Percentiles rank a stretch among this genome's conserved stretches.
These are phyloP conservation scores for Ictidomys tridecemlineatus DNA, from an alignment of 2,113 vertebrate species.

Conservation along the genomic window DNA sequence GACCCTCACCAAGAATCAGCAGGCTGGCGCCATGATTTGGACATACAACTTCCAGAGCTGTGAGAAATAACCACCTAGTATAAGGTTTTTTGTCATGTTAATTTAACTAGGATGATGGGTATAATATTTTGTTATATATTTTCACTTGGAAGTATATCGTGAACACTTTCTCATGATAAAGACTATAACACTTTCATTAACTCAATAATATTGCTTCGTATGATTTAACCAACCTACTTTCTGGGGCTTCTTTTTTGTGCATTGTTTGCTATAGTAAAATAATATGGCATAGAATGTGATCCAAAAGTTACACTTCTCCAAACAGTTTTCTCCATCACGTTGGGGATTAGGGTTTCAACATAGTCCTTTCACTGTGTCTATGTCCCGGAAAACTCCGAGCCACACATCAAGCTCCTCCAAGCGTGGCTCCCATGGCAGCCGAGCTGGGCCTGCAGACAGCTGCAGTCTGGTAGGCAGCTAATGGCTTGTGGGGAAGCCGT, in stretches of 20 bases:
- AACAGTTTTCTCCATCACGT: neutral
- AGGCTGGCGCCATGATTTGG: neutral
- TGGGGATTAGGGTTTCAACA: no score
- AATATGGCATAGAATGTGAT: neutral
- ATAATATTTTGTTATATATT: neutral
- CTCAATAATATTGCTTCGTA: neutral
- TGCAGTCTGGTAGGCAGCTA: neutral
- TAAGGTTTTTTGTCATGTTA: neutral
- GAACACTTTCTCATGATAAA: neutral
- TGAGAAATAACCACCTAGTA: neutral
- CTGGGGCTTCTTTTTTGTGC: neutral
- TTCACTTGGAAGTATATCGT: neutral
- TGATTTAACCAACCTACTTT: neutral
- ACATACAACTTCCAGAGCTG: neutral
- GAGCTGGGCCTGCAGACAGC: neutral
- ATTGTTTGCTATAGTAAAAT: neutral
- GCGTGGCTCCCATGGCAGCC: neutral
- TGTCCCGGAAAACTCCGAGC: neutral
- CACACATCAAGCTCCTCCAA: neutral
- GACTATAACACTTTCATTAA: constrained; percentile 3
- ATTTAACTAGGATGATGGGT: neutral
- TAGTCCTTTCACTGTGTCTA: neutral
- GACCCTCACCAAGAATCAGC: neutral
- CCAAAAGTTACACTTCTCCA: neutral
- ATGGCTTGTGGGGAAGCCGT: neutral